Base-by-base conservation (phyloP, 2,888 invertebrate species). In the Apamea anceps region DNA sequence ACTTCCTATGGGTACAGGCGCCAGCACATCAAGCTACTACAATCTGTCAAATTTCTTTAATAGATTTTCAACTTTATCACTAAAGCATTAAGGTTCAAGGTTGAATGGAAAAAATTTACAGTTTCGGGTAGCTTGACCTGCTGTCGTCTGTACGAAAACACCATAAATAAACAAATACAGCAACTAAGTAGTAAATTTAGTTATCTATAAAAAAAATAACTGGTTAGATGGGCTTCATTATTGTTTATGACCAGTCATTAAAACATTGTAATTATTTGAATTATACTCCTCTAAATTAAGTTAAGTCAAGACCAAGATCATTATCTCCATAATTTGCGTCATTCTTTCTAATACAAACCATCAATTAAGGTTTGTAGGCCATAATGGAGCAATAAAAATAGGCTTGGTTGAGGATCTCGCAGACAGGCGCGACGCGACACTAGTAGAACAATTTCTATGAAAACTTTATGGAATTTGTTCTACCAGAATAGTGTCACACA, bases 231-330 rank as follows among this genome's bases (percentile, higher is more conserved):
- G 66, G 51, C 45, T 72, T 48, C 15, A 18, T 28, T 8, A 28
- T 67, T 28, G 42, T 42, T 65, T 32, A n/a, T 67, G 37, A 42
- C 15, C 2, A 54, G 76, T 15, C 12, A 32, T 60, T 62, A 76
- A 21, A 54, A 32, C 5, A 70, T 21, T 12, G n/a, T 65, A 7
- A 42, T 80, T 70, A 70, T 70, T 51, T 75, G 65, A 25, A 57
- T 51, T 57, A 12, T 48, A 28, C 12, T 80, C 25, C 28, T 67
- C 28, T 63, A 25, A 48, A 28, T 37, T 45, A 12, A 60, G 60
- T 21, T 25, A 10, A 60, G 67, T 75, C 51, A 75, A 80, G 74
- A 74, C 5, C 67, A 67, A 80, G 67, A 54, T 67, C 21, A n/a
- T 54, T 54, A 67, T 28, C 10, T 42, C 2, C 18, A 48, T 60